Base-by-base conservation (phyloP, 1,140 invertebrate genomes). In the Cecropterus lyciades region DNA sequence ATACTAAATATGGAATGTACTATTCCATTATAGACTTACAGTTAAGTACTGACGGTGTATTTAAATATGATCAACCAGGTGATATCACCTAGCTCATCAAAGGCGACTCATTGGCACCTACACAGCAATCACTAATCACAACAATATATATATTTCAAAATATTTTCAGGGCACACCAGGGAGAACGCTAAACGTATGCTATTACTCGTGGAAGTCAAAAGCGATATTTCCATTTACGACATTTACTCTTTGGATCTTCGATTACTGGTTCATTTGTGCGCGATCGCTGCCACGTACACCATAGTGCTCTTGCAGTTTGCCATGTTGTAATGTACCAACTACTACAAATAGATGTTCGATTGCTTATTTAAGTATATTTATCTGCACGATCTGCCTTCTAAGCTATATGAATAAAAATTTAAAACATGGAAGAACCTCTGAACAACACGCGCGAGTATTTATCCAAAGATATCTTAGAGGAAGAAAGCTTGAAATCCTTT, bases 251-350 rank as follows among this genome's bases (percentile, higher is more conserved):
- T 55, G 52, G 33, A 55, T 15, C 15, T 55, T 17, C 9, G 33
- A 3, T n/a, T 40, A 52, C 33, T 16, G 16, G 8, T 79, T 0
- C 57, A 67, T 11, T 57, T 81, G 10, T 55, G 75, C 14, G 66
- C 63, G 13, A 55, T 78, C 16, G 45, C 74, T 16, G 78, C 77
- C 5, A 72, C 59, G n/a, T 45, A 73, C 13, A 73, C 75, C 10
- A 72, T 85, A 1, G 77, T 75, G 6, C 48, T 77, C 30, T 49
- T 85, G 10, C 80, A 85, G 30, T 85, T 85, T 67, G 71, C 73
- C 3, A 66, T 79, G 37, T 56, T 82, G 15, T 82, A n/a, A n/a
- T n/a, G n/a, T n/a, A n/a, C n/a, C n/a, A n/a, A n/a, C n/a, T n/a
- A n/a, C n/a, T n/a, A n/a, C n/a, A n/a, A n/a, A n/a, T n/a, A n/a